Evolutionary conservation across 2,113 vertebrate genomes (phyloP).

Genomic region (Cottus gobio): DNA sequence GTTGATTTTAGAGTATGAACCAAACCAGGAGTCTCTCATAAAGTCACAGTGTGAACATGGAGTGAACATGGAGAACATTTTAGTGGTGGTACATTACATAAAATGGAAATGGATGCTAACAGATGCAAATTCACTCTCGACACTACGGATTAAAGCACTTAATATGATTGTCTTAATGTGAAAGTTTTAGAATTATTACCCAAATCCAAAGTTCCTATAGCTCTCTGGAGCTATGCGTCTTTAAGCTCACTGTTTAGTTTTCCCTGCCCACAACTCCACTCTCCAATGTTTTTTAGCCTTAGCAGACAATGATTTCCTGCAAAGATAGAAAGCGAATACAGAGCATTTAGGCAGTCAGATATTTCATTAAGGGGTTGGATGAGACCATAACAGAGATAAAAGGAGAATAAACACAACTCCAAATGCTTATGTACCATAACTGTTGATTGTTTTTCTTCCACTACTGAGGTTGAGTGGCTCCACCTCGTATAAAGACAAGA

Average conservation of each 20-base stretch:
- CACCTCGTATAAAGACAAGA: neutral
- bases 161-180: neutral
- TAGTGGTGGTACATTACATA: neutral
- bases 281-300: too few species aligned
- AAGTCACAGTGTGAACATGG: neutral
- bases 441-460: too few species aligned
- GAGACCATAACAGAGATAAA: neutral
- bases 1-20: conserved; percentile 27
- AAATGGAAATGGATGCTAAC: neutral
- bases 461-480: neutral
- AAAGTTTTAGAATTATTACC: neutral
- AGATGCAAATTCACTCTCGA: neutral
- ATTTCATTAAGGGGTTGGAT: neutral
- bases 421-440: too few species aligned
- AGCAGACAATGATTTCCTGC: too few species aligned
- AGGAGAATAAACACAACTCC: neutral
- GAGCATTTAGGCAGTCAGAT: neutral
- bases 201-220: neutral
- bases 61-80: neutral
- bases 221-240: neutral
- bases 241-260: neutral
- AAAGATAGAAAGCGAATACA: neutral
- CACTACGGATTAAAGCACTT: neutral
- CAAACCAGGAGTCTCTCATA: neutral
- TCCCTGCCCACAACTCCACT: neutral